Base-by-base conservation (phyloP, 2,797 vertebrate genomes). In the Eurystomus glaucurus region DNA sequence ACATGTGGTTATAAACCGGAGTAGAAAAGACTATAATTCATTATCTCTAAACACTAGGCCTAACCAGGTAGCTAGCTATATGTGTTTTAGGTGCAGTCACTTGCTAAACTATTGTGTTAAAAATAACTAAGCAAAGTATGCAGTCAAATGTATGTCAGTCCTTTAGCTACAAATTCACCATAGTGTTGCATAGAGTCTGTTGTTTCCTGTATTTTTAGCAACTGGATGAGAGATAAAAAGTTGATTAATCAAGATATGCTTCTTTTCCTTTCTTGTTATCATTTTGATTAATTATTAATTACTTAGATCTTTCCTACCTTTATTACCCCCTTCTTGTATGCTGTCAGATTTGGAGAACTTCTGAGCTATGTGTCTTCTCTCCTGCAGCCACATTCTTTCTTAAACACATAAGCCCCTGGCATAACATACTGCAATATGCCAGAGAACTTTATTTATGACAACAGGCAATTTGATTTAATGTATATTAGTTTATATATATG, bases 271-370 rank as follows among this genome's bases (percentile, higher is more conserved):
- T 87, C 75, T 62, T 51, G 37, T 66, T 85, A 91, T 72, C 26
- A 45, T 79, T 95, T 87, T 85, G 50, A 91, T 96, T 95, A 87
- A 87, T 89, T 91, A 82, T 31, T 85, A 93, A 93, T 91, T 95
- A 93, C 7, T 11, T 7, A 66, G 2, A 10, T 76, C 68, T 76
- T 89, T 88, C 74, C 80, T 84, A 71, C 23, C 22, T 78, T 90
- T 92, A 46, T 68, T 86, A 64, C 14, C 14, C 74, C 13, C 29
- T 83, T 18, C 37, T 86, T 57, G 18, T 39, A 26, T 54, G 43
- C 69, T 50, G 14, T 37, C 6, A 5, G 14, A 57, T 65, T 93
- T 82, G 25, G 46, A 86, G 75, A 77, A 77, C 22, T 83, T 94
- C 35, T 78, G 35, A 68, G 50, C 43, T 66, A 55, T 0, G 0